These are phyloP conservation scores for Rhagologus leucostigma DNA, from an alignment of 2,113 vertebrate species.

Conservation along the genomic window DNA sequence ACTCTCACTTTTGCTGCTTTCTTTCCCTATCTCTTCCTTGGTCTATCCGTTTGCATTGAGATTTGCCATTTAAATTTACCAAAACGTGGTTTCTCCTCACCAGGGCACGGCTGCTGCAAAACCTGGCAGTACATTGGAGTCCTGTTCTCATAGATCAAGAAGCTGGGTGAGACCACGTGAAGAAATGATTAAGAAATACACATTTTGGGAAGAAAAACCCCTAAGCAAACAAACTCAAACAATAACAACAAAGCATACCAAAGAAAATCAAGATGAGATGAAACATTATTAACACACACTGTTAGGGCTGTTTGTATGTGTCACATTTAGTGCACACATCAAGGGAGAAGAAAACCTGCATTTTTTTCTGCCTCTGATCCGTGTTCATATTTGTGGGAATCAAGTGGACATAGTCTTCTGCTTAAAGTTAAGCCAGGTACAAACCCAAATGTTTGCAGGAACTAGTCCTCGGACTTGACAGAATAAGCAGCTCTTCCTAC, in stretches of 20 bases:
- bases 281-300: not conserved
- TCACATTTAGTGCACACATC: not conserved
- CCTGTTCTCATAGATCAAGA: not conserved
- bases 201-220: not conserved
- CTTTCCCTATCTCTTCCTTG: not conserved
- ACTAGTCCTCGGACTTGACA: not conserved
- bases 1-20: not conserved
- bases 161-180: not conserved
- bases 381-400: not conserved
- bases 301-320: not conserved
- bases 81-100: not conserved
- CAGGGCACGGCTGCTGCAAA: not conserved
- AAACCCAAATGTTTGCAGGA: not conserved
- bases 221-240: not conserved
- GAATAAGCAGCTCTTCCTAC: not conserved
- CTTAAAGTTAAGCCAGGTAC: not conserved
- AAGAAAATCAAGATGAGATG: not conserved
- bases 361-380: not conserved
- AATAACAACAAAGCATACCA: not conserved
- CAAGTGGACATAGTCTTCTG: not conserved
- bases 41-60: not conserved
- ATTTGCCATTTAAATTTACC: not conserved
- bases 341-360: not conserved
- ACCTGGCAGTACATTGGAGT: not conserved
- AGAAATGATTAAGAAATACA: not conserved